These are phyloP conservation scores for Holocentrus rufus DNA, from an alignment of 2,797 vertebrate species.

Conservation along the genomic window DNA sequence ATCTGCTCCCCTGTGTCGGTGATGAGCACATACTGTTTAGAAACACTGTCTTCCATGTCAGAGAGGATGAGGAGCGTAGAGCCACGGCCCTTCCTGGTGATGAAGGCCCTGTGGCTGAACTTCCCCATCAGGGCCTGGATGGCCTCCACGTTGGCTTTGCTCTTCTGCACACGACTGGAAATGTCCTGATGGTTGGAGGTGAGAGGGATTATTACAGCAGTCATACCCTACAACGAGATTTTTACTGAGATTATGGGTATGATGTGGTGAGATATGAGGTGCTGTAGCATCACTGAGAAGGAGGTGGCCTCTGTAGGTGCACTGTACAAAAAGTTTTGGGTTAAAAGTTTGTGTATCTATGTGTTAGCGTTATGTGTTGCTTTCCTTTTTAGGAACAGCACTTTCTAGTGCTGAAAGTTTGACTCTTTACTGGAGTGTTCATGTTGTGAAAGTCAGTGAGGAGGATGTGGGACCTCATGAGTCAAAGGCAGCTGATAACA, in stretches of 20 bases:
- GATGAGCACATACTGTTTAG: slow-evolving; percentile 73
- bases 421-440: no score
- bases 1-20: slow-evolving; percentile 77
- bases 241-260: not conserved
- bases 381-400: slow-evolving; percentile 10
- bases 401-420: slow-evolving; percentile 23
- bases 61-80: slow-evolving; percentile 72
- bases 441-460: slow-evolving; percentile 3
- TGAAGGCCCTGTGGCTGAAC: slow-evolving; percentile 75
- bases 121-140: slow-evolving; percentile 76
- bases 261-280: not conserved
- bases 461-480: slow-evolving; percentile 1
- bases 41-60: slow-evolving; percentile 76
- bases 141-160: slow-evolving; percentile 80
- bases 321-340: no score
- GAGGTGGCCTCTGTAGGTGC: no score
- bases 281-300: not conserved
- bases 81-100: slow-evolving; percentile 70
- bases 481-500: not conserved
- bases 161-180: slow-evolving; percentile 78
- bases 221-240: not conserved
- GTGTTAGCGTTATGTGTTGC: not conserved
- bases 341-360: no score
- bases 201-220: not conserved
- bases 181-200: slow-evolving; percentile 58